Evolutionary conservation across 2,113 vertebrate species (phyloP).

Genomic region (Hypomesus transpacificus): DNA sequence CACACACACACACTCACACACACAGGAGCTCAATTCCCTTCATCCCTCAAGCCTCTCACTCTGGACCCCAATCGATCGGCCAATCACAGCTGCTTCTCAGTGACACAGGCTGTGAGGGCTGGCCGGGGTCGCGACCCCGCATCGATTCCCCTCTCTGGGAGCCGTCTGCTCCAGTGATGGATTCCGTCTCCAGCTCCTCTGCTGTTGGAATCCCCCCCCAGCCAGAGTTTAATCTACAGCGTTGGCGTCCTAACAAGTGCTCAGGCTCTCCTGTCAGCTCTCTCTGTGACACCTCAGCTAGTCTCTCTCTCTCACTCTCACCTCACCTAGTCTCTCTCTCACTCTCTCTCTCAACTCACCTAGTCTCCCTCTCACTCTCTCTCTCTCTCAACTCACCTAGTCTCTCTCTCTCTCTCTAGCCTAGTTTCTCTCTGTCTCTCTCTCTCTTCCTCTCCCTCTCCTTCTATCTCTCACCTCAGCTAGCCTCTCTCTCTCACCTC

Average conservation of each 20-base stretch:
- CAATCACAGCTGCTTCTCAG: conserved; percentile 45
- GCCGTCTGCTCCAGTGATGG: conserved; percentile 45
- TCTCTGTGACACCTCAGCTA: background rate
- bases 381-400: background rate
- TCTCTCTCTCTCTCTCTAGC: too few relatives aligned
- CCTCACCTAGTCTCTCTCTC: background rate
- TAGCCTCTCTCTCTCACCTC: background rate
- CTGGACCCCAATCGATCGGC: conserved; percentile 40
- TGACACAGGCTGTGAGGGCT: conserved; percentile 28
- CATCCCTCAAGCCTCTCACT: background rate
- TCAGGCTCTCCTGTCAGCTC: conserved; percentile 2
- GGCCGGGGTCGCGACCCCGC: conserved; percentile 36
- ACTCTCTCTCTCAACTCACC: background rate
- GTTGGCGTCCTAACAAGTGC: background rate
- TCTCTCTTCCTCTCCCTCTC: background rate
- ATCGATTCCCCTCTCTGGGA: conserved; percentile 44
- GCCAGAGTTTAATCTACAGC: background rate
- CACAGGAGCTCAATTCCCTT: background rate
- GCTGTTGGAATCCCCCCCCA: conserved; percentile 9
- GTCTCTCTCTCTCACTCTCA: background rate
- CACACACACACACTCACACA: background rate
- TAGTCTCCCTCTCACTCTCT: background rate
- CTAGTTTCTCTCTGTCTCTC: background rate
- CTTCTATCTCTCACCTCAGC: background rate
- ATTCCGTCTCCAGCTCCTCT: conserved; percentile 29